These are phyloP conservation scores for Sebastes umbrosus DNA, from an alignment of 2,797 vertebrate species.

Conservation along the genomic window DNA sequence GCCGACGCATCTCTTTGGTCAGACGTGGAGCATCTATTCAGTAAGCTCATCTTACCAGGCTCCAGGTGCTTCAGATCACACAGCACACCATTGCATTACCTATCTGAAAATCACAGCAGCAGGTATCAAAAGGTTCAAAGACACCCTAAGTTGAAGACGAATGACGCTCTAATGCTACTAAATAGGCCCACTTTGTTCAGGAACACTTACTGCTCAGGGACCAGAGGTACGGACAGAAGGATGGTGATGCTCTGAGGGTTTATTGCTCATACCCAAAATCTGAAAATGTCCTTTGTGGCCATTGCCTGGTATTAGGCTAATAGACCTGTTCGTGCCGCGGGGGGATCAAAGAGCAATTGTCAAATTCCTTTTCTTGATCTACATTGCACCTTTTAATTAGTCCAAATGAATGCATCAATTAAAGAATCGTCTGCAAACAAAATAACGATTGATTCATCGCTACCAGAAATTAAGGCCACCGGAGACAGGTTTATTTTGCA, in stretches of 20 bases:
- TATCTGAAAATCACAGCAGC: conserved; percentile 42
- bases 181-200: conserved; percentile 48
- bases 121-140: conserved; percentile 33
- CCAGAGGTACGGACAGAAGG: not conserved
- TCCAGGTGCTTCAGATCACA: conserved; percentile 43
- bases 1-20: conserved; percentile 25
- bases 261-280: conserved; percentile 21
- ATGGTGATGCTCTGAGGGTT: conserved; percentile 15
- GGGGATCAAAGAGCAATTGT: conserved; percentile 21
- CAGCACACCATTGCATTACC: conserved; percentile 11
- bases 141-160: conserved; percentile 29
- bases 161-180: conserved; percentile 32
- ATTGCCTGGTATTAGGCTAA: conserved; percentile 13
- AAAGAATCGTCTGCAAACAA: conserved; percentile 30
- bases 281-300: conserved; percentile 31
- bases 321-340: not conserved
- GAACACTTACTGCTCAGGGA: conserved; percentile 47
- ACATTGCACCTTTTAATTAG: conserved; percentile 24
- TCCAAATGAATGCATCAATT: conserved; percentile 25
- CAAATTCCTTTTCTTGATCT: not conserved
- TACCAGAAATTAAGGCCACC: conserved; percentile 30
- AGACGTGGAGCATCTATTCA: conserved; percentile 9
- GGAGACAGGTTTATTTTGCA: conserved; percentile 7
- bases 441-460: conserved; percentile 21
- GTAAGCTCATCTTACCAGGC: conserved; percentile 29